phyloP scores from a whole-genome alignment of 2,888 invertebrate genomes.

The Halictus quadricinctus region DNA sequence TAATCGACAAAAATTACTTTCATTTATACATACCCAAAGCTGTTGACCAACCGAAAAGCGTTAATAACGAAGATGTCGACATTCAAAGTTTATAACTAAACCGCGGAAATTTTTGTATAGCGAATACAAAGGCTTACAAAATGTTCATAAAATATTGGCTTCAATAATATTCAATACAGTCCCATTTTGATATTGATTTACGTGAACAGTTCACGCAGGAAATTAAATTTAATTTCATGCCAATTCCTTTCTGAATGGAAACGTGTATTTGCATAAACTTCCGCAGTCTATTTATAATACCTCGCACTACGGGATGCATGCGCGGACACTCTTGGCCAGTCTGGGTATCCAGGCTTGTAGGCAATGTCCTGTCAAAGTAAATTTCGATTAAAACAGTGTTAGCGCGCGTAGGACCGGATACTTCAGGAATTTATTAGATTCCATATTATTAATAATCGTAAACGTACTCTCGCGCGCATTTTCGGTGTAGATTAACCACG shows the following conservation, averaged over 20 bases:
- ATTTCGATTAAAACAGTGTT: background rate
- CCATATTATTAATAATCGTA: background rate
- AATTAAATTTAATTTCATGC: background rate
- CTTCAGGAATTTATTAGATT: background rate
- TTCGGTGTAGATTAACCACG: background rate
- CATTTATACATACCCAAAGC: background rate
- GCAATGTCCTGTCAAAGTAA: background rate
- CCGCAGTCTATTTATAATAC: background rate
- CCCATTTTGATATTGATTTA: background rate
- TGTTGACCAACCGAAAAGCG: background rate
- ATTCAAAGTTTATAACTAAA: background rate
- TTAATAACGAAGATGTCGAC: background rate
- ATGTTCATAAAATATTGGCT: background rate
- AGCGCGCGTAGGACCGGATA: background rate
- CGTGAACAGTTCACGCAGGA: background rate
- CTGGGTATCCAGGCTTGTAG: background rate
- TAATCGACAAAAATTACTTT: background rate
- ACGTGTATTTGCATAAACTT: background rate
- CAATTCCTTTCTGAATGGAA: constrained; percentile 5
- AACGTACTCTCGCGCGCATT: background rate
- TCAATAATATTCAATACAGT: background rate
- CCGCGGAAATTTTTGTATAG: background rate
- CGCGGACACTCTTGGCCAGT: background rate
- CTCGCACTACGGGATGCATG: background rate
- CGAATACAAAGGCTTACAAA: background rate